Evolutionary conservation across 2,113 vertebrate species (phyloP), one percentile per base, ranked within the genome.

Genomic region (Callipepla californica): DNA sequence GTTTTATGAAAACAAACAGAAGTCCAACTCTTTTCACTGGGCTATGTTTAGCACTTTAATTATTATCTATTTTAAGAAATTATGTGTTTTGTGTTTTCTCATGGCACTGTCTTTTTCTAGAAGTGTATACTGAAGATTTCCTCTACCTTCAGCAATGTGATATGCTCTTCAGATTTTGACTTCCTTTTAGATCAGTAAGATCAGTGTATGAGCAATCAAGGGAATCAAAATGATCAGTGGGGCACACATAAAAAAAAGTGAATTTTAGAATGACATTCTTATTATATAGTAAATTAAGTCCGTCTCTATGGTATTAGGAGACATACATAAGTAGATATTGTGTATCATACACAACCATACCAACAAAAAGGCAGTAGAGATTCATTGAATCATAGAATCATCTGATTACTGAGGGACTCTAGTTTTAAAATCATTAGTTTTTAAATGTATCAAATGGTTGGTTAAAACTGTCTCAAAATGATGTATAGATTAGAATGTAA

Each of bases 21-120:
- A 48, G 44, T 50, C 16, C n/a, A 50, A 15, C 59, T 62, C 20
- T 28, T 77, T 30, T 55, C 36, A 51, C 8, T 58, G 40, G 25
- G 84, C 92, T 95, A 75, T 40, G 90, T 93, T 69, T 67, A 93
- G 83, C 58, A 61, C 67, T 91, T 92, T 76, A 95, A 94, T 51
- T 90, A 79, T 92, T 55, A 90, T 79, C 3, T 0, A 11, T 72
- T 84, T 91, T 40, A 51, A 76, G 26, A 82, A 85, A 75, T 47
- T 18, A 4, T 26, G 9, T 36, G 13, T 93, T 38, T 26, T 86
- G 6, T 25, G n/a, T 38, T 89, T 84, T 28, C 65, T 62, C 0
- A 25, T 38, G 4, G 6, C 26, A 20, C 76, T 62, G n/a, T 32
- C 30, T 30, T 74, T 81, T 8, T 48, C 34, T 44, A 1, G 65